phyloP scores from a whole-genome alignment of 1,140 invertebrate genomes.

The Pararge aegeria region DNA sequence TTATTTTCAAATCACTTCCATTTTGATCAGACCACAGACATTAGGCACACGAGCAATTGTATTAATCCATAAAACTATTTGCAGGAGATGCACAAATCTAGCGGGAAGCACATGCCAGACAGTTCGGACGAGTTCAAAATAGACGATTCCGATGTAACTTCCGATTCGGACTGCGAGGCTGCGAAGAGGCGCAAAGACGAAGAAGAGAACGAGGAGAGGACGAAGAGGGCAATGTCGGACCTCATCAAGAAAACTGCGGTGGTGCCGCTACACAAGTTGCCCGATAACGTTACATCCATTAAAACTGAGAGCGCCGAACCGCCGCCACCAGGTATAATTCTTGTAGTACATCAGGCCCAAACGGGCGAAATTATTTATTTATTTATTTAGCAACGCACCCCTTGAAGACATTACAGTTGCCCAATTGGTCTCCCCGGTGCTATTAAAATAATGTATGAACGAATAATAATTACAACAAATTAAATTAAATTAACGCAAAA shows the following conservation, averaged over 20 bases:
- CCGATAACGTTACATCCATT: constrained; percentile 59
- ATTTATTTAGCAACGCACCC: no score
- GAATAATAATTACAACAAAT: no score
- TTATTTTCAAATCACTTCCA: no score
- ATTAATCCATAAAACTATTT: no score
- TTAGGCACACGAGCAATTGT: no score
- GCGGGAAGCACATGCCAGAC: constrained; percentile 78
- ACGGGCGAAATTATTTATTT: background rate
- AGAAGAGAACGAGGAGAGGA: constrained; percentile 21
- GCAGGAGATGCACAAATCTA: constrained; percentile 77
- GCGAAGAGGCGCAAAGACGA: constrained; percentile 37
- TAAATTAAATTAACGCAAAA: no score
- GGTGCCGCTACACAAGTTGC: constrained; percentile 64
- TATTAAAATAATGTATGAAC: no score
- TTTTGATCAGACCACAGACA: no score
- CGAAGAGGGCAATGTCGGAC: constrained; percentile 40
- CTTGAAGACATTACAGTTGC: no score
- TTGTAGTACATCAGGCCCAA: background rate
- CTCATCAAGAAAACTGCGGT: constrained; percentile 58
- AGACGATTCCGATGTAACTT: constrained; percentile 46
- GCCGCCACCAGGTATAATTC: constrained; percentile 3
- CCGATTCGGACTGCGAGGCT: constrained; percentile 55
- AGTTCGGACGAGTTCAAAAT: constrained; percentile 77
- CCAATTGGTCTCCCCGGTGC: no score
- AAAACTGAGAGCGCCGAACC: constrained; percentile 44